Evolutionary conservation across 2,888 invertebrate genomes (phyloP), one percentile per base, ranked within the genome.

Genomic region (Cecidostiba fungosa): DNA sequence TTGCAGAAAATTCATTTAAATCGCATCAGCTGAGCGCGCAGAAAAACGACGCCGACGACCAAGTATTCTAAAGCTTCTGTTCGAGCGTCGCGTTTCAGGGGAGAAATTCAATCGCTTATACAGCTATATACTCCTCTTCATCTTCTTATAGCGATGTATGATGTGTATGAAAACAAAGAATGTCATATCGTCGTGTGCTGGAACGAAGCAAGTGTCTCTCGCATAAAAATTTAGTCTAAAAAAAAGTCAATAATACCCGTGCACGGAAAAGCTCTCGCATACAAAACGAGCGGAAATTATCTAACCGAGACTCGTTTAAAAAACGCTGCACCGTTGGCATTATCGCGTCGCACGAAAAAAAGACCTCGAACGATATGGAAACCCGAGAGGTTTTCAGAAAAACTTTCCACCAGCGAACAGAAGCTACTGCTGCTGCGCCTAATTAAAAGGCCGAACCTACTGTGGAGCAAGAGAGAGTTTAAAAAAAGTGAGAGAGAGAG

Each of bases 1-100:
- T 23, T 23, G 36, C 23, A 47, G 36, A 8, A 1, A 54, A 74
- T 62, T 76, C 36, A 69, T 69, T 39, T 50, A 43, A 76, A 80
- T 85, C 54, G 12, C 12, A n/a, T n/a, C n/a, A 43, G 36, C 36
- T 36, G 36, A 36, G 5, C 36, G 77, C n/a, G 1, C 1, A 26
- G 19, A 29, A 10, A 62, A 8, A 5, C 73, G 39, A 54, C 29
- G 77, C 47, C 73, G 39, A 19, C 39, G 77, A n/a, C n/a, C n/a
- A 29, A 84, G 84, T 81, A 81, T 86, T 84, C 81, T 86, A 86
- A 86, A 86, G 84, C 86, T 86, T 86, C 86, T 16, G 72, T 79
- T 70, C 16, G 12, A 26, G 86, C 76, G 26, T 86, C 81, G 62
- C 78, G 74, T 86, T 86, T 82, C 69, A 43, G 16, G 59, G 26